Percentiles rank a stretch among this genome's conserved stretches.
These are phyloP conservation scores for Spisula solida DNA, from an alignment of 2,888 invertebrate genomes.

Conservation along the genomic window DNA sequence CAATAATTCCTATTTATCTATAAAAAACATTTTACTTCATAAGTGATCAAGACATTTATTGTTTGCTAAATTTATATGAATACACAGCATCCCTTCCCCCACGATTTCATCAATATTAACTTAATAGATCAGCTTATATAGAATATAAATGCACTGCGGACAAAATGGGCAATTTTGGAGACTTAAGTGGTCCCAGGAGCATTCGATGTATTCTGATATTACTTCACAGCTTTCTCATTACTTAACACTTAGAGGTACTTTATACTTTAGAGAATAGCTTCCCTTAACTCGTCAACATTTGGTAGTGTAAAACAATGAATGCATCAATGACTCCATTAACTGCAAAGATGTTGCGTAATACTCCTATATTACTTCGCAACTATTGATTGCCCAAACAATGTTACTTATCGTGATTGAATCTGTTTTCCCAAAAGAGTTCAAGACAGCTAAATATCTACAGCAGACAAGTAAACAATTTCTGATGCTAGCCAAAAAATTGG, in stretches of 20 bases:
- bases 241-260: background rate
- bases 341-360: background rate
- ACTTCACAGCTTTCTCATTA: background rate
- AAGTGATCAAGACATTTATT: too few relatives aligned
- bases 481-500: conserved; percentile 3
- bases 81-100: background rate
- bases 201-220: background rate
- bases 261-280: background rate
- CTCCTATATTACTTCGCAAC: conserved; percentile 13
- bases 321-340: background rate
- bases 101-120: background rate
- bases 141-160: background rate
- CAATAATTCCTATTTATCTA: too few relatives aligned
- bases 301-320: background rate
- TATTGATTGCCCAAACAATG: conserved; percentile 32
- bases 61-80: background rate
- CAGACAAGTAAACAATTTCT: background rate
- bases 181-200: background rate
- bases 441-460: conserved; percentile 19
- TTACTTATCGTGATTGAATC: conserved; percentile 50
- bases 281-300: background rate
- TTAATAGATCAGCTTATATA: background rate
- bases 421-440: conserved; percentile 18
- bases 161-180: background rate
- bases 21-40: too few relatives aligned